Percentiles rank a stretch among this genome's conserved stretches.
Conservation (phyloP, 2,797 vertebrate species). For the Pogoniulus pusillus region DNA sequence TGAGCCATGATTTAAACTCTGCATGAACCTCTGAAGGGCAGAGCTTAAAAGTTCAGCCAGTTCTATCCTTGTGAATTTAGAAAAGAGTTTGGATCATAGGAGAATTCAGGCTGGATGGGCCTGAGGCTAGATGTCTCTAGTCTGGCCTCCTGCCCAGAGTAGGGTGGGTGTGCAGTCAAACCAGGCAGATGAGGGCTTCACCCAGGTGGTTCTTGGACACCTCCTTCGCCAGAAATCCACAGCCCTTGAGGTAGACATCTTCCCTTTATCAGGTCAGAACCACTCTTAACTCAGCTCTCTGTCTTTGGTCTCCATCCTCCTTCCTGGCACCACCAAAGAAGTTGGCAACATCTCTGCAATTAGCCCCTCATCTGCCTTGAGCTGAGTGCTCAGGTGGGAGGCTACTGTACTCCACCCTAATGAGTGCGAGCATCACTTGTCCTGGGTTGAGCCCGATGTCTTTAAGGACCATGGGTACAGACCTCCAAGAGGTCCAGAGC, state of each 20-base stretch:
- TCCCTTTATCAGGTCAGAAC: no score
- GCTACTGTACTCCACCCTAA: rapidly evolving
- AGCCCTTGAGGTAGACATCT: no score
- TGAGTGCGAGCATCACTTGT: rapidly evolving
- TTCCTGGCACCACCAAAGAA: no score
- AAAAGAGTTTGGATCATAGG: background rate
- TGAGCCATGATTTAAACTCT: background rate
- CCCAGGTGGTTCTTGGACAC: background rate
- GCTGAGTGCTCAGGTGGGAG: background rate
- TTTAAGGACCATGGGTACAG: no score
- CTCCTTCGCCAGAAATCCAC: background rate
- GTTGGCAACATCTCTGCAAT: no score
- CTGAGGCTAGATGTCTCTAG: background rate
- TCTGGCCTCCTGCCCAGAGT: background rate
- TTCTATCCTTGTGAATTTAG: background rate
- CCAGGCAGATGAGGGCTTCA: background rate
- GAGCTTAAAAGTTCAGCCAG: background rate
- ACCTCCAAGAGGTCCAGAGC: no score
- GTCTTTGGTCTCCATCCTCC: no score
- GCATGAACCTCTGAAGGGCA: background rate
- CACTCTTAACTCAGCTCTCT: no score
- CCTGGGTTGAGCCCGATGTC: no score
- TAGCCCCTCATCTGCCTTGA: no score
- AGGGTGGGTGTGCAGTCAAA: rapidly evolving
- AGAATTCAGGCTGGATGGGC: background rate